These are phyloP conservation scores for Drosophila bocki DNA, from an alignment of 1,140 invertebrate genomes.

Conservation along the genomic window DNA sequence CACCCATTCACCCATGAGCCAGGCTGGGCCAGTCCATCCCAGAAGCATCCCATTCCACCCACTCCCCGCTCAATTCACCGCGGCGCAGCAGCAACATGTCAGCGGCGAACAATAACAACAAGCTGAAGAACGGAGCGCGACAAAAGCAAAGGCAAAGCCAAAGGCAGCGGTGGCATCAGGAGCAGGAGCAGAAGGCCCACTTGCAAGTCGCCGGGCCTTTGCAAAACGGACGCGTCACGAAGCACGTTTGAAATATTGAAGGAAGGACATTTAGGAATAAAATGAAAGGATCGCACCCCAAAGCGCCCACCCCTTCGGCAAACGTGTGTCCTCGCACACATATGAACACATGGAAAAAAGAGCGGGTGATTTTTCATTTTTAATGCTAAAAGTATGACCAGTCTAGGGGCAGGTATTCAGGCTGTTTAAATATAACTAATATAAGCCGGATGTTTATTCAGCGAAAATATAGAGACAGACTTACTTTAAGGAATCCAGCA, in stretches of 20 bases:
- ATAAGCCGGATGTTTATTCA: neutral
- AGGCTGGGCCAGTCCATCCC: neutral
- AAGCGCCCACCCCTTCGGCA: conserved; percentile 37
- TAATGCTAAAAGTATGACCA: conserved; percentile 6
- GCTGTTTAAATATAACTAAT: neutral
- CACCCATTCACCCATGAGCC: conserved; percentile 18
- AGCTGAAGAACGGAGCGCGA: conserved; percentile 51
- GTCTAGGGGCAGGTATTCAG: neutral
- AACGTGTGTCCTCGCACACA: conserved; percentile 53
- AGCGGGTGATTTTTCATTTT: conserved; percentile 5
- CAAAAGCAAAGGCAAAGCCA: conserved; percentile 56
- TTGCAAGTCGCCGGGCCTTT: conserved; percentile 68
- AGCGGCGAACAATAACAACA: conserved; percentile 68
- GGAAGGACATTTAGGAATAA: conserved; percentile 84
- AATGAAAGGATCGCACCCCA: conserved; percentile 82
- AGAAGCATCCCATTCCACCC: conserved; percentile 20
- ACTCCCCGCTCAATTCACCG: conserved; percentile 70
- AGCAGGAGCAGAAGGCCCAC: conserved; percentile 56
- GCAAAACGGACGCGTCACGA: conserved; percentile 81
- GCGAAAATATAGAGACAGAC: neutral
- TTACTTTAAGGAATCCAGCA: neutral
- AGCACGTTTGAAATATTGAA: conserved; percentile 84
- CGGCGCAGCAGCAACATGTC: conserved; percentile 77
- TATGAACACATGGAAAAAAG: conserved; percentile 39
- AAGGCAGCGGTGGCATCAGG: conserved; percentile 44